Evolutionary conservation across 1,140 invertebrate species (phyloP).

Genomic region (Dreissena rostriformis): DNA sequence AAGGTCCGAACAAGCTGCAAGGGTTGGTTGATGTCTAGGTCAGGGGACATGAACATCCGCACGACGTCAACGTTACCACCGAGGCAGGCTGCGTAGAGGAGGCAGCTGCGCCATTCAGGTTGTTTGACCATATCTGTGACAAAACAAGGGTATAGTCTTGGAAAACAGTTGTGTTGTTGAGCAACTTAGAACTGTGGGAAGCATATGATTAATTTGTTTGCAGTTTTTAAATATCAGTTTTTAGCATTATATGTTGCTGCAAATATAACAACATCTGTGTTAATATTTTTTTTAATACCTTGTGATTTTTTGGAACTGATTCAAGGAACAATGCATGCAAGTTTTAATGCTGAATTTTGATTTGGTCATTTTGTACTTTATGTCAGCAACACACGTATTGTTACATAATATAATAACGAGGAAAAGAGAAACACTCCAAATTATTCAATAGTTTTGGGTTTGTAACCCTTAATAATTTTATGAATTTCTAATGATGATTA

Average conservation of each 20-base stretch:
- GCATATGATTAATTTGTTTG: not conserved
- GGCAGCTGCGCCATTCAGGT: constrained; percentile 54
- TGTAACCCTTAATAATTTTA: too few species aligned
- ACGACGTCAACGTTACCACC: constrained; percentile 65
- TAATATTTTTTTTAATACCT: not conserved
- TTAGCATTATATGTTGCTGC: not conserved
- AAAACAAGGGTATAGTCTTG: constrained; percentile 1
- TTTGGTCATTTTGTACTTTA: too few species aligned
- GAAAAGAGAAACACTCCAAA: too few species aligned
- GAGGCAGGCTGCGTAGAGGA: constrained; percentile 69
- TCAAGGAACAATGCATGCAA: too few species aligned
- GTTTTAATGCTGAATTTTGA: too few species aligned
- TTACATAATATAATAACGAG: too few species aligned
- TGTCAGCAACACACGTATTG: too few species aligned
- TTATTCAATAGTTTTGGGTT: too few species aligned
- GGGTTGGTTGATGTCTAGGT: constrained; percentile 67
- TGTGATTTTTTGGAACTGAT: too few species aligned
- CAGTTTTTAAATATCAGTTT: not conserved
- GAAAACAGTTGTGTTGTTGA: not conserved
- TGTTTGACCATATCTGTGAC: constrained; percentile 64
- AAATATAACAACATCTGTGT: not conserved
- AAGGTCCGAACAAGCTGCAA: constrained; percentile 52
- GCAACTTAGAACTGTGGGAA: not conserved
- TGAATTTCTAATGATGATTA: too few species aligned
- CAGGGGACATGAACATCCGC: constrained; percentile 61